Evolutionary conservation across 2,888 invertebrate genomes (phyloP), one percentile per base, ranked within the genome.

Genomic region (Andrena dorsata): DNA sequence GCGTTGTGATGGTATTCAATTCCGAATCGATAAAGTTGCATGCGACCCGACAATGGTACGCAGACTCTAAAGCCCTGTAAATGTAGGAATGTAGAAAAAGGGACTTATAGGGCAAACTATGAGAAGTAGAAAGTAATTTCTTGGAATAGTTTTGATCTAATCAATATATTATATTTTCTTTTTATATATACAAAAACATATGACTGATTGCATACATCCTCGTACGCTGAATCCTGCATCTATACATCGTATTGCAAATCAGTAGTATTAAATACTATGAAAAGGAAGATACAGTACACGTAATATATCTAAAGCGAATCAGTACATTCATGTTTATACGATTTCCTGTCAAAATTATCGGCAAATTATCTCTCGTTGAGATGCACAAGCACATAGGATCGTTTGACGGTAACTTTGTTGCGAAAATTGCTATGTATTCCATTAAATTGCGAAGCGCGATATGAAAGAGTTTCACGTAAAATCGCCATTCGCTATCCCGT

Each of bases 121-220:
- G 26, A 23, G 10, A 56, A 0, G 26, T 23, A 56, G 23, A 30
- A 10, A 20, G 26, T 4, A 75, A 68, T 30, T 49, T 58, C 20
- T n/a, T 8, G 2, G 6, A 69, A 1, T 20, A 8, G 23, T 53
- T 74, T 69, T 20, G 51, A n/a, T 70, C 74, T 80, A 84, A 71
- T 73, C 60, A 64, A 76, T 82, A 60, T 82, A 82, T 78, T 86
- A 81, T 83, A 81, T 83, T 56, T 73, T 32, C 56, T 53, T 81
- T 77, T 28, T 41, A 63, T 47, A 72, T 64, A 76, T 79, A 75
- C 60, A 75, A 30, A 80, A 65, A 80, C 58, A 76, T 76, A 66
- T 30, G 63, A 70, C 75, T 68, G 66, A 74, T 32, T 47, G 41
- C 32, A 74, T 58, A 58, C 30, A 49, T 13, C 56, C 56, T 41